Percentiles rank a stretch among this genome's conserved stretches.
Conservation (phyloP, 2,113 vertebrate species). For the Ahaetulla prasina region DNA sequence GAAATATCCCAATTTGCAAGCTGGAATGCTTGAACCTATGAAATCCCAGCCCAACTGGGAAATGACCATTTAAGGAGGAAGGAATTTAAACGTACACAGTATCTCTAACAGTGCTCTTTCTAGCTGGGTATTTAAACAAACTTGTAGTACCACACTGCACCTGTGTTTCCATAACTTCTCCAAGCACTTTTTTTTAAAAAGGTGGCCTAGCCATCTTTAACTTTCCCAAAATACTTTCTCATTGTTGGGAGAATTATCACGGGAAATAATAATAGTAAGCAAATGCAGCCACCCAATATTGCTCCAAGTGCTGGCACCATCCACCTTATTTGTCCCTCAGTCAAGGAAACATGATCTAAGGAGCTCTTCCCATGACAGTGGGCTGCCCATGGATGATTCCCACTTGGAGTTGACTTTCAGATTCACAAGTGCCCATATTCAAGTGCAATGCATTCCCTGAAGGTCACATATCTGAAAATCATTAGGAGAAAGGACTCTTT, state of each 20-base stretch:
- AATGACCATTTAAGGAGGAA: neutral
- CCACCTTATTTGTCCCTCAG: neutral
- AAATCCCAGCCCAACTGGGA: neutral
- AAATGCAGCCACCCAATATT: neutral
- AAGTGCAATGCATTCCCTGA: neutral
- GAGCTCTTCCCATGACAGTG: neutral
- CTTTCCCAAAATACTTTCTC: neutral
- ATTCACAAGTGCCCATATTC: neutral
- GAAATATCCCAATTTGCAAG: neutral
- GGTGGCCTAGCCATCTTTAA: neutral
- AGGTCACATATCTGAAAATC: neutral
- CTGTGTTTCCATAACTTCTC: neutral
- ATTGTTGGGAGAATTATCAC: neutral
- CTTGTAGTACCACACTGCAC: neutral
- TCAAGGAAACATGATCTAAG: neutral
- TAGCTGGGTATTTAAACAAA: neutral
- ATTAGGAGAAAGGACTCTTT: neutral
- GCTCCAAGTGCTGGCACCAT: neutral
- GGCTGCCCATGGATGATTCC: neutral
- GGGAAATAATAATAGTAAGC: neutral
- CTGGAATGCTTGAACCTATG: neutral
- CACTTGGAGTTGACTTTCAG: neutral
- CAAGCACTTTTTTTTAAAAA: neutral
- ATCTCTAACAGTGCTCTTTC: neutral
- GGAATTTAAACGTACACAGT: neutral